phyloP scores from a whole-genome alignment of 2,888 invertebrate genomes.

The Acanthopleura granulata region DNA sequence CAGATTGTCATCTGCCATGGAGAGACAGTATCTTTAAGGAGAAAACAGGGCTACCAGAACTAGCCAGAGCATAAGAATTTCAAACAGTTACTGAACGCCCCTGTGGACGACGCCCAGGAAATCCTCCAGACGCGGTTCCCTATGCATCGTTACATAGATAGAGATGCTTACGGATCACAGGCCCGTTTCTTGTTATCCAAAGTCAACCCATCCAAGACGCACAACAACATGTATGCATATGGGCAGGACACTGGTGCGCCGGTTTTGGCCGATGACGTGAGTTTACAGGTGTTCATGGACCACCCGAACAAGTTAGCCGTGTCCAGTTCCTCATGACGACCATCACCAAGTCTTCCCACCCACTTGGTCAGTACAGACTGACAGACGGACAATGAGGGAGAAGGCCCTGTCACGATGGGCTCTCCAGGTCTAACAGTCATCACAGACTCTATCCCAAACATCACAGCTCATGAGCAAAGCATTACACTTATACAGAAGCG shows the following conservation, averaged over 20 bases:
- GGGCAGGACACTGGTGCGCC: slow-evolving; percentile 91
- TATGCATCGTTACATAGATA: slow-evolving; percentile 98
- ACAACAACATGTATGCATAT: slow-evolving; percentile 98
- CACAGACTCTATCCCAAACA: not conserved
- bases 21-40: slow-evolving; percentile 99
- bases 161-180: slow-evolving; percentile 99
- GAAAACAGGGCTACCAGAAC: slow-evolving; percentile 92
- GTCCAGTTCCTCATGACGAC: slow-evolving; percentile 57
- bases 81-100: slow-evolving; percentile 94
- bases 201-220: slow-evolving; percentile 99
- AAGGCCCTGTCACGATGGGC: not conserved
- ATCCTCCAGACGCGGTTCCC: slow-evolving; percentile 97
- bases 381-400: not conserved
- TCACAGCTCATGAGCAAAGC: no score
- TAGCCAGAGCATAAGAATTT: slow-evolving; percentile 98
- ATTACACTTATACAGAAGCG: no score
- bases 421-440: not conserved
- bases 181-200: slow-evolving; percentile 97
- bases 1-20: slow-evolving; percentile 99
- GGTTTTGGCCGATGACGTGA: slow-evolving; percentile 98
- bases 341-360: slow-evolving; percentile 11
- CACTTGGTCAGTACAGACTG: not conserved
- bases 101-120: slow-evolving; percentile 97
- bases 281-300: slow-evolving; percentile 99
- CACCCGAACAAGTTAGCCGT: slow-evolving; percentile 98